These are phyloP conservation scores for Chrosomus eos DNA, from an alignment of 2,797 vertebrate genomes.

Conservation along the genomic window DNA sequence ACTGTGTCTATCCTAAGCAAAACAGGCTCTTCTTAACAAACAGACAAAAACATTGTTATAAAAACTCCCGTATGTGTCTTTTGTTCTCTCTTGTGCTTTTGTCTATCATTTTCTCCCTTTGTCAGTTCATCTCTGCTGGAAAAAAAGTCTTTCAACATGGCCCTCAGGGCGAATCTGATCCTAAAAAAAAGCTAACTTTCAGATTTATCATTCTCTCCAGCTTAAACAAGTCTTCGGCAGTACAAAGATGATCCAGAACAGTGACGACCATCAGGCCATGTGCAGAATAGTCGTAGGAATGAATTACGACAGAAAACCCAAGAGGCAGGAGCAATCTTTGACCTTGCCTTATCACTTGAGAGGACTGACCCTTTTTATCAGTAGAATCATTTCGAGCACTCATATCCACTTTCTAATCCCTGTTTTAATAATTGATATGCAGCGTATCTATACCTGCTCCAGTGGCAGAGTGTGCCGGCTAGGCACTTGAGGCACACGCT, in stretches of 20 bases:
- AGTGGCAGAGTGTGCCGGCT: constrained; percentile 54
- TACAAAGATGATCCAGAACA: constrained; percentile 28
- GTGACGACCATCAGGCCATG: constrained; percentile 10
- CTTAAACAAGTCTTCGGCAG: constrained; percentile 23
- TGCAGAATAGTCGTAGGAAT: not conserved
- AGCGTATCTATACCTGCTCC: constrained; percentile 54
- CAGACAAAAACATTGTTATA: constrained; percentile 54
- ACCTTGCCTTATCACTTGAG: constrained; percentile 49
- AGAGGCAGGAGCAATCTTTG: not conserved
- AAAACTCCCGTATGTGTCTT: constrained; percentile 58
- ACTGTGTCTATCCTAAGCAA: constrained; percentile 62
- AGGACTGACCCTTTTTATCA: constrained; percentile 40
- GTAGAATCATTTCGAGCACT: constrained; percentile 41
- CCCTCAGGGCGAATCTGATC: constrained; percentile 65
- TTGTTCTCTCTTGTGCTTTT: constrained; percentile 9
- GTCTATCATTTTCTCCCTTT: constrained; percentile 66
- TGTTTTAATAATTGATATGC: constrained; percentile 55
- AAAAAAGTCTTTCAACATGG: constrained; percentile 64
- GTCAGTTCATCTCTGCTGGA: constrained; percentile 64
- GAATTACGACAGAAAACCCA: not conserved
- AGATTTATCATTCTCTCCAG: constrained; percentile 67
- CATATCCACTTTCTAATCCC: constrained; percentile 56
- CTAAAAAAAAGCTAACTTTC: constrained; percentile 64
- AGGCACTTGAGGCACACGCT: constrained; percentile 71
- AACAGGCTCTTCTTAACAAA: too few relatives aligned